Evolutionary conservation across 2,113 vertebrate genomes (phyloP).

Genomic region (Cinclus cinclus): DNA sequence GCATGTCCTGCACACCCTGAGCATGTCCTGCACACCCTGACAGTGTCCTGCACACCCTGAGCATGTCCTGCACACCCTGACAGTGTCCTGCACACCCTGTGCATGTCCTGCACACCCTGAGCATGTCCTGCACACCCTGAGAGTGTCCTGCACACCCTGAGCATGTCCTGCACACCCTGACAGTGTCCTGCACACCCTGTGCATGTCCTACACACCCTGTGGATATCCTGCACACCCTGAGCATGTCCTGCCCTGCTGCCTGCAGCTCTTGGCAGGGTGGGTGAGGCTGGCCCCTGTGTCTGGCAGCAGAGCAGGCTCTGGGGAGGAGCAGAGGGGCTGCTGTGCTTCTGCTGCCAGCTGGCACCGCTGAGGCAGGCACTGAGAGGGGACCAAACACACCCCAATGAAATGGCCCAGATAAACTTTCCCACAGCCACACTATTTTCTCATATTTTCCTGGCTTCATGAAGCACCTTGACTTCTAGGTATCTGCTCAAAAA

Average conservation of each 20-base stretch:
- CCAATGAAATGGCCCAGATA: not conserved
- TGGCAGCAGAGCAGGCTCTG: not conserved
- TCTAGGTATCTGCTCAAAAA: not conserved
- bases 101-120: too few species aligned
- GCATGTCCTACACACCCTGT: too few species aligned
- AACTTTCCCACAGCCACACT: not conserved
- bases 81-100: too few species aligned
- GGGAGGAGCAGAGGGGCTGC: not conserved
- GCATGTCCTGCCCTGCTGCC: not conserved
- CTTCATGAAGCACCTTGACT: not conserved
- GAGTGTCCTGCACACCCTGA: too few species aligned
- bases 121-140: too few species aligned
- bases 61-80: too few species aligned
- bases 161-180: too few species aligned
- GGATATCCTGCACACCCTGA: rapidly evolving
- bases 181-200: too few species aligned
- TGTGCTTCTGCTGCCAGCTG: not conserved
- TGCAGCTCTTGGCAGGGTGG: not conserved
- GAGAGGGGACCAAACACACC: not conserved
- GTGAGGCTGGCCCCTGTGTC: rapidly evolving
- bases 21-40: too few species aligned
- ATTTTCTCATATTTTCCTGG: rapidly evolving
- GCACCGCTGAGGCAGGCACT: not conserved
- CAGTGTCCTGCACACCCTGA: too few species aligned
- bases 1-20: too few species aligned